Evolutionary conservation across 1,140 invertebrate genomes (phyloP), one percentile per base, ranked within the genome.

Genomic region (Cepaea nemoralis): DNA sequence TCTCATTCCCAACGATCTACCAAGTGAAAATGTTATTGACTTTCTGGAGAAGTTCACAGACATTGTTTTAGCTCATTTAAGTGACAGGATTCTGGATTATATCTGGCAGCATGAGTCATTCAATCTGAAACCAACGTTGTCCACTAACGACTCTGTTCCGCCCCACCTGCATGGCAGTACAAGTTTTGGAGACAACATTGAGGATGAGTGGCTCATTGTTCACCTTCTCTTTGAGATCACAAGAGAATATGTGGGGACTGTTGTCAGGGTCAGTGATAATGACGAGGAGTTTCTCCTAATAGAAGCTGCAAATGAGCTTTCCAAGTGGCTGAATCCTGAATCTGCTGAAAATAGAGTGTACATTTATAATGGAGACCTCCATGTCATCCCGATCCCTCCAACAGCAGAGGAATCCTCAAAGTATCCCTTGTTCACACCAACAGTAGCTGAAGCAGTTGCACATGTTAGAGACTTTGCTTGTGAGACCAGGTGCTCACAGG

Each of bases 281-380:
- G 97, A 99, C 94, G 97, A 97, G 33, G 96, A 98, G 88, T 98
- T 99, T 92, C 88, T 98, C 24, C 92, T 99, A 14, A 98, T 98
- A 87, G 97, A 99, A 93, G 96, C 97, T 83, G 97, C 97, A 31
- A 94, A 98, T 88, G 93, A 92, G 89, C 92, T 99, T 85, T 97
- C 97, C 0, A 91, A 93, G 66, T 99, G 97, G 97, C 94, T 96
- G 2, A 88, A 91, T 73, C 92, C 92, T n/a, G 92, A 92, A 55
- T 91, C 89, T 83, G 86, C 90, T 77, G 94, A 95, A 85, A 95
- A 96, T 84, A 93, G 95, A 88, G 96, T 95, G 16, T 95, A 94
- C 87, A 90, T 96, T 40, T 93, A 93, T 84, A 92, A 94, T 83
- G 94, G 94, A 37, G 86, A 93, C 48, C 89, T 96, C 37, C 95